Percentiles rank a stretch among this genome's conserved stretches.
Evolutionary conservation across 2,888 invertebrate species (phyloP).

Genomic region (Teleiodes luculella): DNA sequence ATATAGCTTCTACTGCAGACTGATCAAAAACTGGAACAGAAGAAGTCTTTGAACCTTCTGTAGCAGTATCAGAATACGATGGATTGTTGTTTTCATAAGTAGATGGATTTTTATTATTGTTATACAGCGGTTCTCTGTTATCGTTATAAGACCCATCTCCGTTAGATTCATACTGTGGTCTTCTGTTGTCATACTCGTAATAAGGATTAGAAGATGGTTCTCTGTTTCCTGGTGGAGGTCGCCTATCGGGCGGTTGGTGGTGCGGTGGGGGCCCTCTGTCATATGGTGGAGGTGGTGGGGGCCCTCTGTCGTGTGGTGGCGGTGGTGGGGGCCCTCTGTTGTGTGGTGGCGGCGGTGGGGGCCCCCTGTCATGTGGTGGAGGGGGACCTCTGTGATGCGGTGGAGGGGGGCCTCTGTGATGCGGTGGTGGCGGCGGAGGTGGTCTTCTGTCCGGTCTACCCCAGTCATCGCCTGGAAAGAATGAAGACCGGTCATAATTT

Average conservation of each 20-base stretch:
- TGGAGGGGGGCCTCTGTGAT: too few relatives aligned
- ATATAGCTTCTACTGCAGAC: neutral
- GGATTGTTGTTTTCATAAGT: neutral
- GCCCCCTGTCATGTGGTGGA: too few relatives aligned
- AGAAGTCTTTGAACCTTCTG: neutral
- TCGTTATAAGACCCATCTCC: conserved; percentile 5
- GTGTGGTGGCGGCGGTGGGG: conserved; percentile 8
- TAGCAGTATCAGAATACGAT: neutral
- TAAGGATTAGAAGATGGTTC: conserved; percentile 11
- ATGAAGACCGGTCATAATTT: neutral
- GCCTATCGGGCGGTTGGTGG: conserved; percentile 4
- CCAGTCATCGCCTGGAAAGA: too few relatives aligned
- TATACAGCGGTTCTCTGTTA: neutral
- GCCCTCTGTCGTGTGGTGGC: too few relatives aligned
- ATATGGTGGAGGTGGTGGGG: conserved; percentile 15
- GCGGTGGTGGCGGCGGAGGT: too few relatives aligned
- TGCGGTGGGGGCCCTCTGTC: conserved; percentile 23
- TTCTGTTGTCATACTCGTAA: conserved; percentile 6
- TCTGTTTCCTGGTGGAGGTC: conserved; percentile 13
- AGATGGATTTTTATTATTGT: conserved; percentile 1
- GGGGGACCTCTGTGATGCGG: neutral
- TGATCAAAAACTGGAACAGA: neutral
- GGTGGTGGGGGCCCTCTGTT: neutral
- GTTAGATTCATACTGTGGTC: conserved; percentile 12
- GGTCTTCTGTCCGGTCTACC: conserved; percentile 20